A percentile compares a stretch with the other conserved stretches of the same genome.
phyloP scores from a whole-genome alignment of 1,140 invertebrate species.

The Bombus balteatus region DNA sequence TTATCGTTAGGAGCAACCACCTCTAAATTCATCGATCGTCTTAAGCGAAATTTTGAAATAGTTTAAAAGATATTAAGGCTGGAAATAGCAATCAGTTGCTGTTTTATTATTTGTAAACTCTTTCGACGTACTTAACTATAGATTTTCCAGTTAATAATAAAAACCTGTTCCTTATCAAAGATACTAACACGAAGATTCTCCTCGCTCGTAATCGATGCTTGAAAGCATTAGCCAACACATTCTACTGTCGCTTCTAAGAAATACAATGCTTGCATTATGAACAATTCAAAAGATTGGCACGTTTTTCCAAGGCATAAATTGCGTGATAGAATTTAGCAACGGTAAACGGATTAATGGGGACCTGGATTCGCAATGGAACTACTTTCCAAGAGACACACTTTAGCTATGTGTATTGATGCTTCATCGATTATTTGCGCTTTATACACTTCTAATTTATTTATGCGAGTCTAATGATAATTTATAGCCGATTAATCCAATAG shows the following conservation, averaged over 20 bases:
- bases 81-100: neutral
- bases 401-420: neutral
- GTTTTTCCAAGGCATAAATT: neutral
- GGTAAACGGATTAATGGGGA: constrained; percentile 11
- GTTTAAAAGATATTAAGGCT: neutral
- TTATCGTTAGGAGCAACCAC: too few relatives aligned
- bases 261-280: neutral
- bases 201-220: neutral
- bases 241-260: neutral
- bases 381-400: constrained; percentile 9
- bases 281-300: neutral
- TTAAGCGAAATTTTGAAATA: neutral
- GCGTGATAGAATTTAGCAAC: constrained; percentile 9
- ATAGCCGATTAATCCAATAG: neutral
- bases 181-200: too few relatives aligned
- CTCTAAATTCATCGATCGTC: neutral
- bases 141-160: neutral
- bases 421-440: neutral
- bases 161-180: neutral
- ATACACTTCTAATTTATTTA: neutral
- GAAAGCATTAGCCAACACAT: neutral
- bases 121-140: neutral
- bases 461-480: neutral
- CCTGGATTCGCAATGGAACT: neutral
- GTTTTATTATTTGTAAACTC: too few relatives aligned